Evolutionary conservation across 2,113 vertebrate species (phyloP).

Genomic region (Canis aureus): DNA sequence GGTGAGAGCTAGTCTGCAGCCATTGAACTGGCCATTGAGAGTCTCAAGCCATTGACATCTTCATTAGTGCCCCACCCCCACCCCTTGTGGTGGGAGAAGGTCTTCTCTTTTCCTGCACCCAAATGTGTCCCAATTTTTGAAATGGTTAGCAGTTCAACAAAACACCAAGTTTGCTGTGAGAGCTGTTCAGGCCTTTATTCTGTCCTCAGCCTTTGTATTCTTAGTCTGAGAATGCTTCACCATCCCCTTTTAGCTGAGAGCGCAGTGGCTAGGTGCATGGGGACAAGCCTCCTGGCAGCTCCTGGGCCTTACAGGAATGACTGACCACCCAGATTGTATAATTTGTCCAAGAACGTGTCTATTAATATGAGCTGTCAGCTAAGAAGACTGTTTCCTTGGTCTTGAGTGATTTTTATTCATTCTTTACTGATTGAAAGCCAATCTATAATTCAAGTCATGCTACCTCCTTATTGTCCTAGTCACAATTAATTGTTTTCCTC

Average conservation of each 20-base stretch:
- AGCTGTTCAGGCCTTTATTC: neutral
- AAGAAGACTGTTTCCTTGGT: neutral
- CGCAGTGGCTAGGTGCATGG: neutral
- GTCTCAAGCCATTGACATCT: neutral
- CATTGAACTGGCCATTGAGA: neutral
- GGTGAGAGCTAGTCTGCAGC: neutral
- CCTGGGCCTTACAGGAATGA: neutral
- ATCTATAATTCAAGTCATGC: neutral
- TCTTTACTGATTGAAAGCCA: neutral
- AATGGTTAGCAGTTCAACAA: neutral
- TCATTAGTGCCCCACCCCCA: neutral
- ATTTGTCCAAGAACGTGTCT: neutral
- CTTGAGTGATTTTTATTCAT: constrained; percentile 24
- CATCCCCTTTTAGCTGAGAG: neutral
- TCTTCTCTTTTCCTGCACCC: neutral
- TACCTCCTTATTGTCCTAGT: neutral
- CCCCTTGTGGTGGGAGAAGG: neutral
- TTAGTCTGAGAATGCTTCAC: neutral
- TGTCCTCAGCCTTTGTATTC: neutral
- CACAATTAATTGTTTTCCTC: neutral
- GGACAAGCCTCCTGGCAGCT: constrained; percentile 22
- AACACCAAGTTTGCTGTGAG: neutral
- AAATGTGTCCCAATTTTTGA: neutral
- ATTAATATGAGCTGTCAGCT: neutral
- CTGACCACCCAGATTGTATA: constrained; percentile 26